phyloP scores from a whole-genome alignment of 2,113 vertebrate genomes.

The Chaetorhynchus papuensis region DNA sequence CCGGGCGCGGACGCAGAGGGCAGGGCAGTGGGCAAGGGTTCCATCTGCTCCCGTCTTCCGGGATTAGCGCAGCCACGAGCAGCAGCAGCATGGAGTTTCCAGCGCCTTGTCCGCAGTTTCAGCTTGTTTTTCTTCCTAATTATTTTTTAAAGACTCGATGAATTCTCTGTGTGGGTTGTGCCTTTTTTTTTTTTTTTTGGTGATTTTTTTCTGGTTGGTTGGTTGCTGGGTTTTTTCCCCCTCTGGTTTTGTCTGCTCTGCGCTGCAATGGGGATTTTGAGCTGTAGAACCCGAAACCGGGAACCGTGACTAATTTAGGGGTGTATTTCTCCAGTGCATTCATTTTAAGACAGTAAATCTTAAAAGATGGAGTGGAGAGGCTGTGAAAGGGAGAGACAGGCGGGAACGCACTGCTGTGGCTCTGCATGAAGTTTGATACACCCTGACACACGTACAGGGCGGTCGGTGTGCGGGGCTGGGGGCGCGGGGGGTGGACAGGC shows the following conservation, averaged over 20 bases:
- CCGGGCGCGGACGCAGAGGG: not conserved
- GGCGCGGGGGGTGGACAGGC: not conserved
- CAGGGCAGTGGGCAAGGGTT: not conserved
- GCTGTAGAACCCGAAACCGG: conserved; percentile 45
- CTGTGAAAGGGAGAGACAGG: not conserved
- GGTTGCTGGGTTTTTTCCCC: not conserved
- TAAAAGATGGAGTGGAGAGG: not conserved
- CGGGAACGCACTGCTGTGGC: not conserved
- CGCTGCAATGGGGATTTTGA: conserved; percentile 37
- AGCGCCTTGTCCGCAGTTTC: not conserved
- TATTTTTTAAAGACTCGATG: conserved; percentile 41
- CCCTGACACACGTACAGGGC: not conserved
- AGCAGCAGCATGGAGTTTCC: not conserved
- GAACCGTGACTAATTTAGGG: conserved; percentile 59
- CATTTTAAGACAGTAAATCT: not conserved
- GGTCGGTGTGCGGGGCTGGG: not conserved
- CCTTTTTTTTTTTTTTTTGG: not conserved
- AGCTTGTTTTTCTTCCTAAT: conserved; percentile 8
- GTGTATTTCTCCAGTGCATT: not conserved
- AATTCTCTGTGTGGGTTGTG: not conserved
- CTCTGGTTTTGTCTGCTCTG: not conserved
- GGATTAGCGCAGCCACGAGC: not conserved
- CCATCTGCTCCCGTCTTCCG: not conserved
- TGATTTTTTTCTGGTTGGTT: not conserved
- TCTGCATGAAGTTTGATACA: not conserved